Base-by-base conservation (phyloP, 2,888 invertebrate species). In the Invenusta paracnida region DNA sequence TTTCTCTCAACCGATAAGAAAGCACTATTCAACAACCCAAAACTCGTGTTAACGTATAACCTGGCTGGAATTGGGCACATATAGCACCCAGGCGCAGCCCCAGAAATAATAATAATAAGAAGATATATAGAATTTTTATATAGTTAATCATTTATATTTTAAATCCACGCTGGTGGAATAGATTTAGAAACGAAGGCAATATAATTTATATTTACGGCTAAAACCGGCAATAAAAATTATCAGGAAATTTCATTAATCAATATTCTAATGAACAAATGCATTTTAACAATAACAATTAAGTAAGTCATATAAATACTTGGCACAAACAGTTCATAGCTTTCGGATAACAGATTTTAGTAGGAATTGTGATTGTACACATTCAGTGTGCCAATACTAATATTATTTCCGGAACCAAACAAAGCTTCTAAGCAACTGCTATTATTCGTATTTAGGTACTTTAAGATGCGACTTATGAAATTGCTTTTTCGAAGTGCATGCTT, bases 141-240 rank as follows among this genome's bases (percentile, higher is more conserved):
- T 48, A 48, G 48, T 17, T 17, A 17, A 11, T 48, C 48, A 23
- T 73, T 2, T 73, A 73, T 23, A 73, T 73, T 73, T n/a, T n/a
- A 73, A 73, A 23, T 73, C 73, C 25, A 23, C 73, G 25, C 25
- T 23, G 11, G 25, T 73, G 23, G 11, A 13, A 73, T 5, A 25
- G 25, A 73, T 73, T 73, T 73, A 73, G 27, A 73, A 73, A 23
- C 2, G 73, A 73, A 73, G 73, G 73, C 73, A 73, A 73, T 73
- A 73, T n/a, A 73, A 73, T 48, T 48, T 48, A 48, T 48, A 48
- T 48, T 48, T 17, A 5, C 48, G 5, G 48, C 5, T 48, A 48
- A 48, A 48, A 17, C 48, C 48, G 48, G 17, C 48, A 48, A 73
- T 73, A 73, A n/a, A 73, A 73, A 73, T 23, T 73, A 5, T 2